phyloP scores from a whole-genome alignment of 2,797 vertebrate genomes.

The Anabacerthia variegaticeps region DNA sequence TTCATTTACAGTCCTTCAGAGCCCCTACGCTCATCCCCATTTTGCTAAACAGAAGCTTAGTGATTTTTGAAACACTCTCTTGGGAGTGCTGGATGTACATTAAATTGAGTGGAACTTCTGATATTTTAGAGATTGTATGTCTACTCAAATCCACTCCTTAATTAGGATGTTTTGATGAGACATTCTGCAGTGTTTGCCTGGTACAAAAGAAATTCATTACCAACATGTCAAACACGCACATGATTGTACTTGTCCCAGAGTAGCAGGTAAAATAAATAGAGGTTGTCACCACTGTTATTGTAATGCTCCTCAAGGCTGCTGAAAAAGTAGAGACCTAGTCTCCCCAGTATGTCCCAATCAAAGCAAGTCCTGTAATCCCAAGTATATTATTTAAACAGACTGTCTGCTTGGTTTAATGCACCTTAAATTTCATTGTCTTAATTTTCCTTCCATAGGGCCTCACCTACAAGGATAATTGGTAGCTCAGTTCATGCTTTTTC shows the following conservation, averaged over 20 bases:
- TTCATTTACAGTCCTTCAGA: constrained; percentile 59
- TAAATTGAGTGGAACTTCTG: constrained; percentile 63
- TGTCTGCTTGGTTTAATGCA: not conserved
- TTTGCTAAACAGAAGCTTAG: constrained; percentile 60
- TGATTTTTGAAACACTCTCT: constrained; percentile 48
- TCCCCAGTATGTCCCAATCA: not conserved
- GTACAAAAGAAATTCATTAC: constrained; percentile 52
- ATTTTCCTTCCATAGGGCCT: not conserved
- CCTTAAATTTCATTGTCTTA: not conserved
- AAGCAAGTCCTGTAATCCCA: not conserved
- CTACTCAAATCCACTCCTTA: constrained; percentile 46
- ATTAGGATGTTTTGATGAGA: constrained; percentile 54
- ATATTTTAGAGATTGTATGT: constrained; percentile 54
- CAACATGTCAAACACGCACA: not conserved
- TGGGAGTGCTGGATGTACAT: constrained; percentile 52
- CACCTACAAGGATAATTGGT: not conserved
- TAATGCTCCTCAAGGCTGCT: not conserved
- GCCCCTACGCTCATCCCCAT: not conserved
- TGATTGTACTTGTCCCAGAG: constrained; percentile 31
- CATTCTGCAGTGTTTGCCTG: not conserved
- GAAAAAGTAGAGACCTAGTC: not conserved
- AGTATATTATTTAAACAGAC: not conserved
- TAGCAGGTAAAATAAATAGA: constrained; percentile 44
- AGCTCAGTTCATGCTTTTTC: not conserved
- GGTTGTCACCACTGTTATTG: not conserved